Evolutionary conservation across 2,888 invertebrate genomes (phyloP), one percentile per base, ranked within the genome.

Genomic region (Eurytoma adleriae): DNA sequence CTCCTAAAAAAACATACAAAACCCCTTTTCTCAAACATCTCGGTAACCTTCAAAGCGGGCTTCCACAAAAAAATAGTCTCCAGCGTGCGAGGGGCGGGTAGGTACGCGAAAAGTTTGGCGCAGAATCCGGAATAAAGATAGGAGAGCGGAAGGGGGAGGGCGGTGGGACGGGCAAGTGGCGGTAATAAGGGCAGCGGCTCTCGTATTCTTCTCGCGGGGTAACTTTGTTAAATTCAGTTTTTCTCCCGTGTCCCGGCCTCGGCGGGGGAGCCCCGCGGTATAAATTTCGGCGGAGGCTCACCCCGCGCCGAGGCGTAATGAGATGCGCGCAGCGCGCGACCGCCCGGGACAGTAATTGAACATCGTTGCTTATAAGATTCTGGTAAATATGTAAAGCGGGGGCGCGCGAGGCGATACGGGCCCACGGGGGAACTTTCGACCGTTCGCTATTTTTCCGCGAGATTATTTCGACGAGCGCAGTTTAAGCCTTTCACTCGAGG

Each of bases 131-230:
- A 82, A 82, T 80, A 78, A 74, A 82, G 83, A 79, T 80, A 83
- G 81, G 27, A 40, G 40, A 77, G 78, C 81, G 83, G 80, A 80
- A 79, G 1, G 20, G 5, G 30, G 16, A 50, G 18, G 27, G 27
- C 18, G 48, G 80, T 16, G 13, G 74, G n/a, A 18, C 27, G 62
- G 73, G 82, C 82, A 80, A 81, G 81, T 80, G 82, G 76, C 75
- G 83, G 83, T 84, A 84, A 84, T 83, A 83, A 83, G 84, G 80
- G 78, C 83, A 82, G 73, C 79, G 79, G 82, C 80, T 79, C 82
- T 83, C 78, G 81, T 83, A 82, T 83, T 80, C 82, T 83, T 83
- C 81, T 78, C 78, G 78, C 56, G 50, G 64, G 20, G 40, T 40
- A 78, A 56, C 62, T 78, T 71, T 62, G 61, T 78, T 70, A 71